phyloP scores from a whole-genome alignment of 2,888 invertebrate species.

The Lottia scabra region DNA sequence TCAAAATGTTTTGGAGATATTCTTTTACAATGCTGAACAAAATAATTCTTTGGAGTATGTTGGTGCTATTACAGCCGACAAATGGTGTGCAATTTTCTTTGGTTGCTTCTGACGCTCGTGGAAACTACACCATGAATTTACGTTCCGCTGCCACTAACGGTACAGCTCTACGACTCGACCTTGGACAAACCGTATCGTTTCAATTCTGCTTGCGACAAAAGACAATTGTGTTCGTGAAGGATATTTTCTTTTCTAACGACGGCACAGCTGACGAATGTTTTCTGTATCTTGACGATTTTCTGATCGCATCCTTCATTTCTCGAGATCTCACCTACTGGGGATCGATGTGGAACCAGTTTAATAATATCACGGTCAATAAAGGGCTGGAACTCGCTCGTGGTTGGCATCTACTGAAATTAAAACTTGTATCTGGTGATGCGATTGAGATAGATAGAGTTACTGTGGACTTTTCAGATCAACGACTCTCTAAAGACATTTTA shows the following conservation, averaged over 20 bases:
- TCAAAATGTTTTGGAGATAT: too few species aligned
- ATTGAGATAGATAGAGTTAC: conserved; percentile 44
- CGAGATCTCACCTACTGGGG: neutral
- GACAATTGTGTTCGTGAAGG: conserved; percentile 9
- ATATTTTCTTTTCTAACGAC: conserved; percentile 27
- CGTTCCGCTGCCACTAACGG: conserved; percentile 3
- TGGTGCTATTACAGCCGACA: too few species aligned
- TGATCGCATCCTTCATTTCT: neutral
- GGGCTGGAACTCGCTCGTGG: neutral
- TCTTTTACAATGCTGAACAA: too few species aligned
- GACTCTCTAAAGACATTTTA: conserved; percentile 30
- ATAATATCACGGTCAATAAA: neutral
- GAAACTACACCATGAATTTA: conserved; percentile 4
- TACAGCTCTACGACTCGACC: neutral
- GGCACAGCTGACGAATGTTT: conserved; percentile 14
- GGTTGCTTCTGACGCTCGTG: neutral
- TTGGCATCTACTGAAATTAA: conserved; percentile 9
- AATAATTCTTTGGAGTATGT: too few species aligned
- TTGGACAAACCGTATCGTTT: neutral
- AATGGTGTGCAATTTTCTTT: neutral
- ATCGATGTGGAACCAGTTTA: neutral
- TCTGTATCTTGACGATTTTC: conserved; percentile 8
- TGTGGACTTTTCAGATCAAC: conserved; percentile 28
- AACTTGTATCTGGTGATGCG: conserved; percentile 29
- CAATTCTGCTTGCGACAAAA: conserved; percentile 15